Percentiles rank a stretch among this genome's conserved stretches.
phyloP scores from a whole-genome alignment of 2,797 vertebrate species.

The Periparus ater region DNA sequence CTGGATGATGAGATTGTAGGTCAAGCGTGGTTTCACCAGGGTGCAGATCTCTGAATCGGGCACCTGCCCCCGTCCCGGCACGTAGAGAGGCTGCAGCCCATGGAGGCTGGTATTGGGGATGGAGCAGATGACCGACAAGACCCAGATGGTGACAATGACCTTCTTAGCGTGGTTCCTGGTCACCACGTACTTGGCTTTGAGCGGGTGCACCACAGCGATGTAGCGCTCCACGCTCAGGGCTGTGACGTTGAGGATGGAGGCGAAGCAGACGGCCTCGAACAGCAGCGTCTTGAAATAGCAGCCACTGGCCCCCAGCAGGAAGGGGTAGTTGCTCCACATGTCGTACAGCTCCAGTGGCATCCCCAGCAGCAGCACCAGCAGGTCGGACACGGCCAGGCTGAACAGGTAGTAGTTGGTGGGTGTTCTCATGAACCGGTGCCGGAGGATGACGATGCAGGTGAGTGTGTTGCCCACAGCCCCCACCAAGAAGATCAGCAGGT shows the following conservation, averaged over 20 bases:
- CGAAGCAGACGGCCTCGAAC: conserved; percentile 92
- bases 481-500: conserved; percentile 88
- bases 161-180: conserved; percentile 86
- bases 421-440: conserved; percentile 89
- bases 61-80: conserved; percentile 70
- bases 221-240: conserved; percentile 93
- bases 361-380: conserved; percentile 90
- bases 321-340: conserved; percentile 93
- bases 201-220: conserved; percentile 91
- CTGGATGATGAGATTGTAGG: conserved; percentile 91
- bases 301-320: conserved; percentile 83
- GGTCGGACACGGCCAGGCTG: conserved; percentile 91
- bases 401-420: conserved; percentile 96
- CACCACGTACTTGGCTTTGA: conserved; percentile 88
- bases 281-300: conserved; percentile 93
- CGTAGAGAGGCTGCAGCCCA: conserved; percentile 77
- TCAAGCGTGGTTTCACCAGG: conserved; percentile 80
- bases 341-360: conserved; percentile 95
- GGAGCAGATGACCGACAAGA: conserved; percentile 84
- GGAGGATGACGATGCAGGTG: conserved; percentile 88
- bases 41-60: conserved; percentile 83
- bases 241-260: conserved; percentile 92
- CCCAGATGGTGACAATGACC: conserved; percentile 87
- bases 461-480: conserved; percentile 87
- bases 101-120: conserved; percentile 93